These are phyloP conservation scores for Petrocephalus zakoni DNA, from an alignment of 2,113 vertebrate species.

Conservation along the genomic window DNA sequence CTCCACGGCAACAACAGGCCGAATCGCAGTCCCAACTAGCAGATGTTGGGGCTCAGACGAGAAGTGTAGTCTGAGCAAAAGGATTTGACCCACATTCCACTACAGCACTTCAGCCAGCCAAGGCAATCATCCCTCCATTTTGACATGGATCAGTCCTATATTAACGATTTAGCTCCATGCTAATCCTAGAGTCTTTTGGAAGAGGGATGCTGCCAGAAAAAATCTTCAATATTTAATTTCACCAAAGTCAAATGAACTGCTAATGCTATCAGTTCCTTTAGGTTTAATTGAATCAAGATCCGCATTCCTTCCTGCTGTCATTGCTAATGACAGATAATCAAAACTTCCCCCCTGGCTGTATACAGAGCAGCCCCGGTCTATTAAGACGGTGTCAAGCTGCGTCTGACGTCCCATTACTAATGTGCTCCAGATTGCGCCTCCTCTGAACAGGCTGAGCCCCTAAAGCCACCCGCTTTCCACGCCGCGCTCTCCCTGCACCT, in stretches of 20 bases:
- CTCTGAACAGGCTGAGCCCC: constrained; percentile 20
- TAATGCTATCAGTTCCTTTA: constrained; percentile 18
- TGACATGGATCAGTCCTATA: background rate
- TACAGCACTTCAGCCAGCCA: background rate
- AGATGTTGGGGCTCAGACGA: background rate
- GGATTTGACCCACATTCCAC: background rate
- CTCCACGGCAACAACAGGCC: background rate
- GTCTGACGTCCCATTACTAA: constrained; percentile 20
- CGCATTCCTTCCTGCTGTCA: constrained; percentile 16
- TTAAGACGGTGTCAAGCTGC: constrained; percentile 18
- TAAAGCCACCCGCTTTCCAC: constrained; percentile 19
- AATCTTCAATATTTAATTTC: constrained; percentile 20
- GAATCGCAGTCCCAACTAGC: background rate
- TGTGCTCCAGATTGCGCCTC: constrained; percentile 15
- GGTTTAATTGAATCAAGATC: constrained; percentile 30
- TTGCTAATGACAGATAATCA: constrained; percentile 19
- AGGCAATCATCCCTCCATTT: background rate
- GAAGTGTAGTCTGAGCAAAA: background rate
- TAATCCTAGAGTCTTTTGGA: background rate
- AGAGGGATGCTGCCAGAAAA: background rate
- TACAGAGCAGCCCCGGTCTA: background rate
- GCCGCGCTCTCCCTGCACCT: constrained; percentile 14
- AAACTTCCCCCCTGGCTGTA: constrained; percentile 5
- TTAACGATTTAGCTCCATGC: background rate
- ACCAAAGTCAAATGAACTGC: constrained; percentile 18